These are phyloP conservation scores for Peromyscus aztecus DNA, from an alignment of 2,797 vertebrate genomes.

Conservation along the genomic window DNA sequence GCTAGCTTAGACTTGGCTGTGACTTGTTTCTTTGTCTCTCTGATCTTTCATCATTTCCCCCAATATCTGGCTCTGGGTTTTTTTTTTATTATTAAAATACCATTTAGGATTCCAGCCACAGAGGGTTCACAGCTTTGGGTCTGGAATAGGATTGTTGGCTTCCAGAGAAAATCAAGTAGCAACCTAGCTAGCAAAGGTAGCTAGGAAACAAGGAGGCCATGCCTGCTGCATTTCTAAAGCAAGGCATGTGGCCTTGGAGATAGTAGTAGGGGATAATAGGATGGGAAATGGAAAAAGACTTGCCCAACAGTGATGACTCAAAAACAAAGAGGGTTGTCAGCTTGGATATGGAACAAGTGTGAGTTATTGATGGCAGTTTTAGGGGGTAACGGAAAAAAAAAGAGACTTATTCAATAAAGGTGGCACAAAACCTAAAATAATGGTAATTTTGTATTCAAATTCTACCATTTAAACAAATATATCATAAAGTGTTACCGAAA, in stretches of 20 bases:
- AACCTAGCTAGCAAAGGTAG: neutral
- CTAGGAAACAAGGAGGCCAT: neutral
- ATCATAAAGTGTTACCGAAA: neutral
- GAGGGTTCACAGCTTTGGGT: neutral
- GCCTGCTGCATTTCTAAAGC: neutral
- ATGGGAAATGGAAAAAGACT: neutral
- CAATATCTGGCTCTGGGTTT: too few species aligned
- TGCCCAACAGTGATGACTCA: neutral
- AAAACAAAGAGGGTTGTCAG: too few species aligned
- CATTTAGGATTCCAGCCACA: neutral
- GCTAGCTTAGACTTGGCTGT: too few species aligned
- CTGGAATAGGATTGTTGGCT: neutral
- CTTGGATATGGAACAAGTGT: neutral
- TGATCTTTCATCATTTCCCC: too few species aligned
- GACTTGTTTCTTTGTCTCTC: too few species aligned
- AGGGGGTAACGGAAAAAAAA: neutral
- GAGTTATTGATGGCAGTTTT: neutral
- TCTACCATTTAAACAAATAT: neutral
- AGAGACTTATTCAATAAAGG: neutral
- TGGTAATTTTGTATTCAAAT: too few species aligned
- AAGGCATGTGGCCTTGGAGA: neutral
- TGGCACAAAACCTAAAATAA: neutral
- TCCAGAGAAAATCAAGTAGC: neutral
- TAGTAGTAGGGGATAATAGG: neutral
- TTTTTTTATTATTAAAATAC: too few species aligned